Conservation (phyloP, 2,113 vertebrate species). For the Hyla sarda region DNA sequence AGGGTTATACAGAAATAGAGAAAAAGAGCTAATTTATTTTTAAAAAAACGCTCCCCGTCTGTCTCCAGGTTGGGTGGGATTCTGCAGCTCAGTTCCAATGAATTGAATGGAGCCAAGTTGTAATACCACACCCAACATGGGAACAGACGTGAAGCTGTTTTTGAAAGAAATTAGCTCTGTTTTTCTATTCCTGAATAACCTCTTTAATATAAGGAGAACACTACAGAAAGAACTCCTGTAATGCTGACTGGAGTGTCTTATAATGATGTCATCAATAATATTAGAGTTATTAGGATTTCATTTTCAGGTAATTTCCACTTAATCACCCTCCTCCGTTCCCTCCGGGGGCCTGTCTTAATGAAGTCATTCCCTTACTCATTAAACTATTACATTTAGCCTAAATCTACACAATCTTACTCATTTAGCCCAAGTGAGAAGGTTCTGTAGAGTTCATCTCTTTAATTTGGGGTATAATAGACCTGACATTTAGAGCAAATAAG, state of each 20-base stretch:
- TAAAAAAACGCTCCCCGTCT: no score
- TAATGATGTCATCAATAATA: constrained; percentile 7
- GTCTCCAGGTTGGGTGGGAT: no score
- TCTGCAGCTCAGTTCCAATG: no score
- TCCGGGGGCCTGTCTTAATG: background rate
- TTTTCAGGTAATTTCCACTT: background rate
- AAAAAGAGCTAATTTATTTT: no score
- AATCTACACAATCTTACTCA: background rate
- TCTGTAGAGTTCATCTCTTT: background rate
- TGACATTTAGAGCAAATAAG: background rate
- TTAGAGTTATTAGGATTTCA: background rate
- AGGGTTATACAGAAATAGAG: no score
- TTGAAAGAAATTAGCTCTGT: no score
- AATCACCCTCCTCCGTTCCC: background rate
- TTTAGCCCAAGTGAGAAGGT: background rate
- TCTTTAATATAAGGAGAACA: no score
- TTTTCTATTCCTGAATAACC: no score
- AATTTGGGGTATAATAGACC: background rate
- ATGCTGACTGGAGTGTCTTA: background rate
- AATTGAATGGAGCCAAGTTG: no score
- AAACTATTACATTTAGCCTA: background rate
- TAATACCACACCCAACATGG: no score
- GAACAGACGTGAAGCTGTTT: no score
- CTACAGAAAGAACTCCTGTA: no score
- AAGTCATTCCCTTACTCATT: background rate